Evolutionary conservation across 2,113 vertebrate species (phyloP), one percentile per base, ranked within the genome.

Genomic region (Plecturocebus donacophilus): DNA sequence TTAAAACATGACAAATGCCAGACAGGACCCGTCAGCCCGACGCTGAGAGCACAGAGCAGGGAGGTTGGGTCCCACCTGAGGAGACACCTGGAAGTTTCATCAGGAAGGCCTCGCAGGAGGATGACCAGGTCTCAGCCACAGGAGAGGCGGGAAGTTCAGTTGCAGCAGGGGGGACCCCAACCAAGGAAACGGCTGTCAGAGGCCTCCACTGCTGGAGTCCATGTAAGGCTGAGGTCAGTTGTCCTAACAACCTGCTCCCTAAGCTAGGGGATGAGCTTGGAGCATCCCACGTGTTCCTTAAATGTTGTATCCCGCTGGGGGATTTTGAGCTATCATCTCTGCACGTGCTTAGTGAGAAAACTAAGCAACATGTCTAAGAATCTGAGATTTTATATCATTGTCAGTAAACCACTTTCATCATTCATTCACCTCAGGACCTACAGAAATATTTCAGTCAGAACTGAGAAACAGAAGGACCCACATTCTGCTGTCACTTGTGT

Each of bases 391-490:
- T 42, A 8, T 4, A 20, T 0, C 87, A 82, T 54, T 45, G 25
- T 35, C 73, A 52, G 6, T 3, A 81, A 83, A 23, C 38, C 35
- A 20, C 56, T 42, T 76, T 32, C 1, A 40, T 47, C 16, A 8
- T 35, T 32, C 13, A 38, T 84, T 87, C 95, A 58, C 71, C 68
- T 85, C 79, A 95, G 75, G 80, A 13, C 5, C 21, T 9, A 61
- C 76, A 47, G 9, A 61, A 75, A 61, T 73, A 5, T 81, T 97
- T 93, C 52, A 94, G 93, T 84, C 94, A 40, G 54, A 87, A 19
- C 42, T 16, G 8, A 30, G 40, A 30, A 54, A 19, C 8, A 35
- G 54, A 45, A 13, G 2, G 58, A 12, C 16, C 58, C 47, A 7
- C 17, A 9, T n/a, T 91, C 47, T 68, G 17, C 95, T 11, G 0